A percentile compares a stretch with the other conserved stretches of the same genome.
Evolutionary conservation across 2,797 vertebrate genomes (phyloP).

Genomic region (Acanthornis magna): DNA sequence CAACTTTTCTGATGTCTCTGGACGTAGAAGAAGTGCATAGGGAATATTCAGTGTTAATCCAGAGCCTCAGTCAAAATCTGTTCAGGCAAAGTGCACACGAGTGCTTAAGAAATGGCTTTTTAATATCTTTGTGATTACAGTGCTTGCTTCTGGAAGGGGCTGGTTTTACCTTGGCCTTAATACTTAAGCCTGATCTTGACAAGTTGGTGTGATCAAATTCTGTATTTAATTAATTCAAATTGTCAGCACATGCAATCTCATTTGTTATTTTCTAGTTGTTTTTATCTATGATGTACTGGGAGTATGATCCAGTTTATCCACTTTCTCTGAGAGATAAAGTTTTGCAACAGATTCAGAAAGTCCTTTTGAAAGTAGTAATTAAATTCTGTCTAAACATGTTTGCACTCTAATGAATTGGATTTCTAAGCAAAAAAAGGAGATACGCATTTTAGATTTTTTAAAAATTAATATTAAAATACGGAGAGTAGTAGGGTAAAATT

Average conservation of each 20-base stretch:
- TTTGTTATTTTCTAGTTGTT: neutral
- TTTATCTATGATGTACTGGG: neutral
- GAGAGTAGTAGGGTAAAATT: neutral
- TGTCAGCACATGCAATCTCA: neutral
- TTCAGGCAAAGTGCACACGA: neutral
- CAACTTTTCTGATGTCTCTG: neutral
- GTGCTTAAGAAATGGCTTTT: neutral
- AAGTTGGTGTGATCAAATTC: neutral
- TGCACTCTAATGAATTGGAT: neutral
- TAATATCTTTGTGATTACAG: neutral
- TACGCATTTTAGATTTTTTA: fast-evolving
- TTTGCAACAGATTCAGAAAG: constrained; percentile 1
- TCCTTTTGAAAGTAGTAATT: neutral
- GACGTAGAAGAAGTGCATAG: neutral
- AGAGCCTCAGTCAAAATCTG: neutral
- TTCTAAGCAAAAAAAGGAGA: neutral
- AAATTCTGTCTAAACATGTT: neutral
- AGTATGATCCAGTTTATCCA: neutral
- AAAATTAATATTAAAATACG: neutral
- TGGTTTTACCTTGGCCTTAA: neutral
- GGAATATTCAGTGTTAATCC: neutral
- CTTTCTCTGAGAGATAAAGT: neutral
- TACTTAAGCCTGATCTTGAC: neutral
- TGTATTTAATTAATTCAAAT: neutral
- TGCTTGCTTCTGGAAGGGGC: neutral